Conservation (phyloP, 2,888 invertebrate species). For the Timandra comae region DNA sequence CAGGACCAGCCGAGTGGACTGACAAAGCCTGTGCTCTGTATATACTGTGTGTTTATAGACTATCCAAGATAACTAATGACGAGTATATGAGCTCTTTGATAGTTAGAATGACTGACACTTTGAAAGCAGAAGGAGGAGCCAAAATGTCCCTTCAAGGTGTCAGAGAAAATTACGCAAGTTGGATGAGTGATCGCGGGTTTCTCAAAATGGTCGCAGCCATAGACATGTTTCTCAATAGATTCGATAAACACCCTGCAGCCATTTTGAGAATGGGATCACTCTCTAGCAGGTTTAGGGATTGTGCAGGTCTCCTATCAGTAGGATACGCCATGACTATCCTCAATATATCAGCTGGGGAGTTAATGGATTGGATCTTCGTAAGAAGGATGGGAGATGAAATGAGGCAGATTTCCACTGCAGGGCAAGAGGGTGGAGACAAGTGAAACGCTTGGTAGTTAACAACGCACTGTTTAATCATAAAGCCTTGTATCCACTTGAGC, state of each 20-base stretch:
- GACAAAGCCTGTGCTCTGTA: background rate
- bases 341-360: background rate
- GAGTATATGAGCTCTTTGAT: too few species aligned
- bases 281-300: background rate
- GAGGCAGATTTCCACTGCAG: background rate
- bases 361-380: background rate
- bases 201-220: background rate
- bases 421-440: background rate
- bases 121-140: too few species aligned
- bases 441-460: too few species aligned
- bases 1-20: background rate
- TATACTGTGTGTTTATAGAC: background rate
- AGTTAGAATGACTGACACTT: background rate
- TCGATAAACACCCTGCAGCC: background rate
- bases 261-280: background rate
- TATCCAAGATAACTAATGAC: background rate
- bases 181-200: background rate
- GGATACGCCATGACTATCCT: background rate
- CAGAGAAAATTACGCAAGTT: background rate
- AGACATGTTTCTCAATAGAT: background rate
- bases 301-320: background rate
- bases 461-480: too few species aligned
- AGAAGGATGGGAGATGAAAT: background rate
- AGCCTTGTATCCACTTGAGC: too few species aligned
- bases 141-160: too few species aligned